Evolutionary conservation across 2,113 vertebrate species (phyloP).

Genomic region (Onychorhynchus coronatus): DNA sequence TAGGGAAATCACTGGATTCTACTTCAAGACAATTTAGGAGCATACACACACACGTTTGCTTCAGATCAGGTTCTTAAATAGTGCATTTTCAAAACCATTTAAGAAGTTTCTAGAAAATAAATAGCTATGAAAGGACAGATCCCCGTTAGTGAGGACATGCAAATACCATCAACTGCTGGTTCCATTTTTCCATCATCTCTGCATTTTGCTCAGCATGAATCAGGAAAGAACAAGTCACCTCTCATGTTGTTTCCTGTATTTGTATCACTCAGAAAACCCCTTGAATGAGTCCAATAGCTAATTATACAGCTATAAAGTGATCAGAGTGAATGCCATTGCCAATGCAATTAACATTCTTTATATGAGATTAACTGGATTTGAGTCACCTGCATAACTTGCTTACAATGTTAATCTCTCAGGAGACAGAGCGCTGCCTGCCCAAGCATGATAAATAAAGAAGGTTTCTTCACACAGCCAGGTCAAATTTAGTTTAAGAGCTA

Average conservation of each 20-base stretch:
- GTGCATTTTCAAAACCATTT: background rate
- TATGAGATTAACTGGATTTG: constrained; percentile 75
- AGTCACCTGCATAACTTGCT: constrained; percentile 77
- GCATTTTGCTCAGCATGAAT: background rate
- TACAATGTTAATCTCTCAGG: constrained; percentile 72
- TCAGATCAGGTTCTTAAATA: background rate
- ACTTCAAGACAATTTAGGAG: background rate
- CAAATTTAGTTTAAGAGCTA: constrained; percentile 43
- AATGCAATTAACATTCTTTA: constrained; percentile 76
- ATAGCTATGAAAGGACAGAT: background rate
- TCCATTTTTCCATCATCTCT: background rate
- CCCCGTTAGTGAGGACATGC: background rate
- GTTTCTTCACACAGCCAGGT: constrained; percentile 30
- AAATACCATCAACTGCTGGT: constrained; percentile 9
- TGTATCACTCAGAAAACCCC: constrained; percentile 54
- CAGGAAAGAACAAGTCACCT: constrained; percentile 9
- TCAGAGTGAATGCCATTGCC: constrained; percentile 66
- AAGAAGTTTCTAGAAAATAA: background rate
- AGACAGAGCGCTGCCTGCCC: constrained; percentile 31
- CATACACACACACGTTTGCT: background rate
- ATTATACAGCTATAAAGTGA: constrained; percentile 69
- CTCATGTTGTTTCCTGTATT: constrained; percentile 27
- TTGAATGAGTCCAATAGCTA: constrained; percentile 61
- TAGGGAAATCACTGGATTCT: background rate
- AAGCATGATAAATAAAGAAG: constrained; percentile 41